A percentile compares a stretch with the other conserved stretches of the same genome.
phyloP scores from a whole-genome alignment of 2,113 vertebrate genomes.

The Clarias gariepinus region DNA sequence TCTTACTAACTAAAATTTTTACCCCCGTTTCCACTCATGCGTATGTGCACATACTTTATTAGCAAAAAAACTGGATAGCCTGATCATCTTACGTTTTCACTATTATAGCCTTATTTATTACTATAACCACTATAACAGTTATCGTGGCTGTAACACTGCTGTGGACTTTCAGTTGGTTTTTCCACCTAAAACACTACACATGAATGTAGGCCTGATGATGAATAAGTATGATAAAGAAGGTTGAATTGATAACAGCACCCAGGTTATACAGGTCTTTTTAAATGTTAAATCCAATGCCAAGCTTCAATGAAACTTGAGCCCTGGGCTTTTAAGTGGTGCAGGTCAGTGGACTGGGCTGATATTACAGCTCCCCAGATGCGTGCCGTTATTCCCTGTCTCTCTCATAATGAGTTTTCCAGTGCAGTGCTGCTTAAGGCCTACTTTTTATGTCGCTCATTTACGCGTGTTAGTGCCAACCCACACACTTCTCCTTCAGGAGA shows the following conservation, averaged over 20 bases:
- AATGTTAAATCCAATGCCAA: neutral
- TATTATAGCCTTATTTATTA: neutral
- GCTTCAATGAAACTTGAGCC: slow-evolving; percentile 60
- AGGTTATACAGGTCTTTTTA: neutral
- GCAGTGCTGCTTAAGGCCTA: slow-evolving; percentile 52
- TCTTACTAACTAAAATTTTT: neutral
- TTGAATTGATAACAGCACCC: slow-evolving; percentile 22
- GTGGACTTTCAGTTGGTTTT: neutral
- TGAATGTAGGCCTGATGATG: neutral
- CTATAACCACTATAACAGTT: neutral
- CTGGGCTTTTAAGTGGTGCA: slow-evolving; percentile 56
- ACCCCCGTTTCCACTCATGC: neutral
- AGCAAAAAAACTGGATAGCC: neutral
- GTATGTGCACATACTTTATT: neutral
- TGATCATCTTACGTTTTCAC: neutral
- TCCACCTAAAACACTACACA: neutral
- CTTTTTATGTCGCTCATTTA: slow-evolving; percentile 69
- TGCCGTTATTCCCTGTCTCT: slow-evolving; percentile 38
- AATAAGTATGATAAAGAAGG: neutral
- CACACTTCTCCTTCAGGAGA: slow-evolving; percentile 58
- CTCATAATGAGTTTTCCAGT: slow-evolving; percentile 67
- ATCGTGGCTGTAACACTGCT: too few species aligned
- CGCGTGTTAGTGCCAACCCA: slow-evolving; percentile 62
- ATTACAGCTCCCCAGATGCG: slow-evolving; percentile 52
- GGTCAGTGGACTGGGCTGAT: slow-evolving; percentile 61